Conservation (phyloP, 30 jellyfish, hydroid and myxozoan species). For the Cassiopea xamachana region DNA sequence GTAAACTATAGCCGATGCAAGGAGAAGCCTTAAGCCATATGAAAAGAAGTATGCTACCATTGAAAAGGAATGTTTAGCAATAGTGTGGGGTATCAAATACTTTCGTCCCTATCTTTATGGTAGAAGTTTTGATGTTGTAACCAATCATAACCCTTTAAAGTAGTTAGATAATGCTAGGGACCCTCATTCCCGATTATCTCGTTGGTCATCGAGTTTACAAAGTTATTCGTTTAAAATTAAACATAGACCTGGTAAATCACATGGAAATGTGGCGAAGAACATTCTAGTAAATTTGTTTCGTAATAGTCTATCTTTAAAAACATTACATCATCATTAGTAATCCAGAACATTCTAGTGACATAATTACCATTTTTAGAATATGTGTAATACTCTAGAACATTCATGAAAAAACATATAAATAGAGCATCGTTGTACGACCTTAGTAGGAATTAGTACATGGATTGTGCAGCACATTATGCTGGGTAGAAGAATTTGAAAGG, state of each 20-base stretch:
- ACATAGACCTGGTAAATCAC: slow-evolving; percentile 65
- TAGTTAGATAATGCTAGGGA: slow-evolving; percentile 68
- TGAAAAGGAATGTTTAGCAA: slow-evolving; percentile 39
- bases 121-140: slow-evolving; percentile 28
- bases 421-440: no score
- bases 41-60: slow-evolving; percentile 47
- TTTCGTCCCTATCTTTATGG: slow-evolving; percentile 71
- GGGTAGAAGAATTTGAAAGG: no score
- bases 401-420: no score
- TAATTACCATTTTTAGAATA: no score
- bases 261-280: neutral
- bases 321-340: no score
- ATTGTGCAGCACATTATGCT: no score
- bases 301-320: no score
- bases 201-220: slow-evolving; percentile 51
- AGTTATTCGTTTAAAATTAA: slow-evolving; percentile 19
- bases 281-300: no score
- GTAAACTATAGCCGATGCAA: slow-evolving; percentile 56
- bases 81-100: slow-evolving; percentile 65
- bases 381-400: no score
- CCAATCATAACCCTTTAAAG: slow-evolving; percentile 64
- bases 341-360: no score
- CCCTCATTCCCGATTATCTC: slow-evolving; percentile 56
- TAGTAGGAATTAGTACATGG: no score
- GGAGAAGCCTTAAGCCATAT: slow-evolving; percentile 34